Evolutionary conservation across 2,888 invertebrate species (phyloP).

Genomic region (Mimas tiliae): DNA sequence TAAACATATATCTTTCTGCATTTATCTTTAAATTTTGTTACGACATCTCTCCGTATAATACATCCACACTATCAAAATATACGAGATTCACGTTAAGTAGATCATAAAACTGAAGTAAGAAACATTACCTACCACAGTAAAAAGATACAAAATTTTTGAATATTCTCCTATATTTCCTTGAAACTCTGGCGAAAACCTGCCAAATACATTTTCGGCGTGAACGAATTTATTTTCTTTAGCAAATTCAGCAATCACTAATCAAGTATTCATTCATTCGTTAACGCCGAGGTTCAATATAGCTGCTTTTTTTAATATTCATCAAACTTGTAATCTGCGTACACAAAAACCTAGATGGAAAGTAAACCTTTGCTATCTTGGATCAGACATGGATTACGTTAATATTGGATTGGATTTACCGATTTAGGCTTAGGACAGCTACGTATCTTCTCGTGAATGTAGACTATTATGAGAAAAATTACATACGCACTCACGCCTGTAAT

Average conservation of each 20-base stretch:
- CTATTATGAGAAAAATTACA: too few species aligned
- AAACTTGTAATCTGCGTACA: conserved; percentile 33
- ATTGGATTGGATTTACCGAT: conserved; percentile 1
- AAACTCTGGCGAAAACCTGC: neutral
- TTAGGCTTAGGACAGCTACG: neutral
- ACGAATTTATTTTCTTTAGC: conserved; percentile 43
- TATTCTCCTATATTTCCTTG: conserved; percentile 15
- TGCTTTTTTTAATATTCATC: conserved; percentile 34
- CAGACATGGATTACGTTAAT: conserved; percentile 18
- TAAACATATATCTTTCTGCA: too few species aligned
- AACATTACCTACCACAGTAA: neutral
- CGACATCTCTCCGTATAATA: too few species aligned
- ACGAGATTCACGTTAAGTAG: neutral
- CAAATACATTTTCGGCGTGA: conserved; percentile 38
- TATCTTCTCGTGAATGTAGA: too few species aligned
- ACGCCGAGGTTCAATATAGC: conserved; percentile 35
- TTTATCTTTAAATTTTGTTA: too few species aligned
- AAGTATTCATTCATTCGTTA: conserved; percentile 50
- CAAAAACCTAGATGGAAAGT: conserved; percentile 41
- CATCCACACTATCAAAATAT: neutral
- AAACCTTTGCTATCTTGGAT: conserved; percentile 40
- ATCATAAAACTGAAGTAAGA: too few species aligned
- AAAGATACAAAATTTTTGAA: neutral
- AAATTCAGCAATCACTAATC: conserved; percentile 49
- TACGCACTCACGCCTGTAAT: too few species aligned